phyloP scores from a whole-genome alignment of 2,888 invertebrate species.

The Taphrorychus bicolor region DNA sequence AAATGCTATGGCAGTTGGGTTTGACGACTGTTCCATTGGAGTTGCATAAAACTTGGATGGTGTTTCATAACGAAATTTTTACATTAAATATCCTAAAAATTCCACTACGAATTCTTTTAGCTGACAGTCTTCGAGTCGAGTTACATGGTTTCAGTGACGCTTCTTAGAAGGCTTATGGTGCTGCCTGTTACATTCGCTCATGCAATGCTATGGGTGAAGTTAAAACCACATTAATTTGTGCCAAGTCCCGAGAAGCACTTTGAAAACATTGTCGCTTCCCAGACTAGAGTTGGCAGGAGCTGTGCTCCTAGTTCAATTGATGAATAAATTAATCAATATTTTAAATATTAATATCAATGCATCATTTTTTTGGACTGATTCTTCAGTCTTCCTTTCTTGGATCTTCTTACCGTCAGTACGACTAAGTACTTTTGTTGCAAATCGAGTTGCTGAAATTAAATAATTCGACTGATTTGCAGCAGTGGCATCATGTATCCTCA shows the following conservation, averaged over 20 bases:
- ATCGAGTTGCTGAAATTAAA: too few relatives aligned
- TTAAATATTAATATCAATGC: too few relatives aligned
- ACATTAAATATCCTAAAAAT: neutral
- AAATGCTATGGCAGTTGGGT: neutral
- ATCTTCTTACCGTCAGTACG: too few relatives aligned
- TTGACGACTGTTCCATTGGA: neutral
- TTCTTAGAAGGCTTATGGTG: neutral
- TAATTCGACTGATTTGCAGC: too few relatives aligned
- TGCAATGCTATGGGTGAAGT: neutral
- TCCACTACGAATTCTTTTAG: neutral
- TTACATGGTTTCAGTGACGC: neutral
- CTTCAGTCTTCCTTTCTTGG: too few relatives aligned
- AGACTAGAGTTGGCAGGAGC: neutral
- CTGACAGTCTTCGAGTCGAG: too few relatives aligned
- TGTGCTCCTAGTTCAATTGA: neutral
- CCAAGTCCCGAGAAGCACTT: neutral
- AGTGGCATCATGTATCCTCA: too few relatives aligned
- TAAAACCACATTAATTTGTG: neutral
- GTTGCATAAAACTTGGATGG: neutral
- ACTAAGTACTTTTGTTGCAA: too few relatives aligned
- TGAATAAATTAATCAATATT: too few relatives aligned
- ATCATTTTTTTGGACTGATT: too few relatives aligned
- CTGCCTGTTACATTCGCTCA: neutral
- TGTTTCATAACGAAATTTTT: neutral
- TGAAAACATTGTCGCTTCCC: neutral